Evolutionary conservation across 2,797 vertebrate species (phyloP).

Genomic region (Pipistrellus nathusii): DNA sequence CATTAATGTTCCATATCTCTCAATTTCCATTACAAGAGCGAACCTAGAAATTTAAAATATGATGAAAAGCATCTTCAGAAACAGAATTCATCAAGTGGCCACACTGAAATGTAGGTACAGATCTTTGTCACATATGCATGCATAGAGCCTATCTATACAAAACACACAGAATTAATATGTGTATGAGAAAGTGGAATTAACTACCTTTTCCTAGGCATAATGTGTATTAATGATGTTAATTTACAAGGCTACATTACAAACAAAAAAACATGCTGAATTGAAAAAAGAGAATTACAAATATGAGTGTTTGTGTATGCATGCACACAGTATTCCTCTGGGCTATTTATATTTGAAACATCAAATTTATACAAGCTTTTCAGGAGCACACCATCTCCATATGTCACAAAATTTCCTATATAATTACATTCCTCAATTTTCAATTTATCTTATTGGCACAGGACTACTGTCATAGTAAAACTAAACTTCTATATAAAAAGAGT

Average conservation of each 20-base stretch:
- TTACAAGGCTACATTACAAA: constrained; percentile 59
- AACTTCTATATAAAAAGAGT: constrained; percentile 38
- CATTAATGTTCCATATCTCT: constrained; percentile 54
- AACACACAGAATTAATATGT: constrained; percentile 58
- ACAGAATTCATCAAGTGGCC: constrained; percentile 64
- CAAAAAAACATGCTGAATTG: constrained; percentile 74
- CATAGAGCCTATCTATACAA: constrained; percentile 2
- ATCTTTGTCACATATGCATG: constrained; percentile 27
- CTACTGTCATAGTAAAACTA: constrained; percentile 42
- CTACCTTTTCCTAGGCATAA: constrained; percentile 64
- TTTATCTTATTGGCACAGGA: constrained; percentile 35
- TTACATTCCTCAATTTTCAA: neutral
- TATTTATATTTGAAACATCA: constrained; percentile 67
- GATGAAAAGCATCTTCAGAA: constrained; percentile 70
- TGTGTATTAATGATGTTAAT: constrained; percentile 70
- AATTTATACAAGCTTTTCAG: constrained; percentile 64
- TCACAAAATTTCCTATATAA: constrained; percentile 55
- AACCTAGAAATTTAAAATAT: constrained; percentile 65
- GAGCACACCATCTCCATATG: constrained; percentile 53
- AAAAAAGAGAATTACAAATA: constrained; percentile 72
- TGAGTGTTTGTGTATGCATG: constrained; percentile 68
- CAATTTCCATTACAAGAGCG: constrained; percentile 16
- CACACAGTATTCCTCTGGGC: constrained; percentile 62
- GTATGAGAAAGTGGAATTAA: constrained; percentile 63
- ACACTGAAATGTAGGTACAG: constrained; percentile 47